Conservation (phyloP, 2,113 vertebrate genomes). For the Rhagologus leucostigma region DNA sequence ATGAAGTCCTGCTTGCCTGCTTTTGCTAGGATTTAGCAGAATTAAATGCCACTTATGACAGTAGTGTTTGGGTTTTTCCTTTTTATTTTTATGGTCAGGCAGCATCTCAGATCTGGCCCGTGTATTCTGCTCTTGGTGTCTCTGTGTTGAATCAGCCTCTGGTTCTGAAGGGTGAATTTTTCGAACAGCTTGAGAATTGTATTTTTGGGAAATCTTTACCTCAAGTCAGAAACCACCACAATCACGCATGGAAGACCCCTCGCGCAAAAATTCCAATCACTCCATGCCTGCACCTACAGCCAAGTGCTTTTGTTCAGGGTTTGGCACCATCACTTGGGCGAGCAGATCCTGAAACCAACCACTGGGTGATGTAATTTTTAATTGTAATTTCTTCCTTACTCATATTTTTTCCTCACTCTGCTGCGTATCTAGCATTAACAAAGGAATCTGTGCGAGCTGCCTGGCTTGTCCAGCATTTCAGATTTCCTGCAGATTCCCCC, state of each 20-base stretch:
- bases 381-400: not conserved
- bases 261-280: not conserved
- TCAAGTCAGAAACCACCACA: not conserved
- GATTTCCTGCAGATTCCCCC: not conserved
- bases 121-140: not conserved
- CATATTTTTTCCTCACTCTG: not conserved
- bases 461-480: not conserved
- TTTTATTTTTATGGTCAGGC: not conserved
- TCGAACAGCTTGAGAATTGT: not conserved
- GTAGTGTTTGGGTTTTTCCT: not conserved
- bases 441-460: not conserved
- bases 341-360: not conserved
- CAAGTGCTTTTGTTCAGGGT: not conserved
- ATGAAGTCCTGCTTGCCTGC: not conserved
- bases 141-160: not conserved
- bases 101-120: not conserved
- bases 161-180: not conserved
- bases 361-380: not conserved
- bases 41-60: not conserved
- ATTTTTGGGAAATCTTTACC: not conserved
- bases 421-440: fast-evolving
- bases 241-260: fast-evolving
- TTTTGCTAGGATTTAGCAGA: not conserved
- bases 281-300: not conserved
- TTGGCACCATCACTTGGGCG: fast-evolving